Conservation (phyloP, 2,113 vertebrate species). For the Bothrops jararaca region DNA sequence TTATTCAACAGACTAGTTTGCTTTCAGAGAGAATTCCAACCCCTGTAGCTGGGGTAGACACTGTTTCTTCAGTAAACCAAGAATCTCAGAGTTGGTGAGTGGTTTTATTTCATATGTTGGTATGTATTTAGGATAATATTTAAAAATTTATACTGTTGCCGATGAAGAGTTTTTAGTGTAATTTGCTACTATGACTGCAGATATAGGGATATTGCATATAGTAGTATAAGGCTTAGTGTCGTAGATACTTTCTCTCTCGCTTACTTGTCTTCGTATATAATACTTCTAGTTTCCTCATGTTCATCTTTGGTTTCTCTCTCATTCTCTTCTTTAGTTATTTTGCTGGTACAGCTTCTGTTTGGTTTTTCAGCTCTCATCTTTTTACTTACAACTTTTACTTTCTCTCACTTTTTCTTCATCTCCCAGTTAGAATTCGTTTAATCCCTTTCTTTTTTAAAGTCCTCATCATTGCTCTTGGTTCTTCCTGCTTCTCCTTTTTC, state of each 20-base stretch:
- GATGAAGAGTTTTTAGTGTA: neutral
- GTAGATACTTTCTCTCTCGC: neutral
- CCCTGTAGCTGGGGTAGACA: constrained; percentile 70
- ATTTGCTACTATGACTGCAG: neutral
- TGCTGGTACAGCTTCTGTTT: neutral
- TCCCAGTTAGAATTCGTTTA: neutral
- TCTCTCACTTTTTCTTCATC: neutral
- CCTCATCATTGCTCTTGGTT: neutral
- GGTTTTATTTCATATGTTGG: neutral
- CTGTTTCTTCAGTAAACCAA: constrained; percentile 59
- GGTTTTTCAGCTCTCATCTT: neutral
- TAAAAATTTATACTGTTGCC: neutral
- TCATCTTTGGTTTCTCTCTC: neutral
- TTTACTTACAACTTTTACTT: neutral
- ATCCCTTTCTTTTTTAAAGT: neutral
- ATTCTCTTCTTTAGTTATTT: neutral
- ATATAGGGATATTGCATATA: neutral
- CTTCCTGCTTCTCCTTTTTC: neutral
- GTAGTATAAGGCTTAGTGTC: neutral
- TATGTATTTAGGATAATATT: neutral
- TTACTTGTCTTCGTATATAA: neutral
- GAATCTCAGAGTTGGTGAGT: constrained; percentile 78
- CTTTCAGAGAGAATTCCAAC: constrained; percentile 80
- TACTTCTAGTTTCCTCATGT: neutral
- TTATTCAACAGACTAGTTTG: constrained; percentile 71